Evolutionary conservation across 2,888 invertebrate species (phyloP).

Genomic region (Pterostichus madidus): DNA sequence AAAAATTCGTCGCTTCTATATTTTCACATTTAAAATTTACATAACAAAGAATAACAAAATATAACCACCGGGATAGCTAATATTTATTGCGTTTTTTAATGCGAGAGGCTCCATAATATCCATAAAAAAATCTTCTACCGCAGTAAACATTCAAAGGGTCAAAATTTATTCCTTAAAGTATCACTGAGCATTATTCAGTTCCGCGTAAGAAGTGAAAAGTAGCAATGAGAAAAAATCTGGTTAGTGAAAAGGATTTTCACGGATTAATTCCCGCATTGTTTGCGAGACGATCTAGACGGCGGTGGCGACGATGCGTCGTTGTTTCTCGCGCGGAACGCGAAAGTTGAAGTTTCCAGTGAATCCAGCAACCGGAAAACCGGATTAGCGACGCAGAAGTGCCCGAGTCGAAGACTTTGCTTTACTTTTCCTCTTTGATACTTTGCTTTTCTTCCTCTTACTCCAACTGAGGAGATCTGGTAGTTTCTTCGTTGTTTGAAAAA

Average conservation of each 20-base stretch:
- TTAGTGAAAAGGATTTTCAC: slow-evolving; percentile 66
- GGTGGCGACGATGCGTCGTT: slow-evolving; percentile 26
- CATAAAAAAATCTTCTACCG: slow-evolving; percentile 4
- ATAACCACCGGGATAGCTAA: slow-evolving; percentile 3
- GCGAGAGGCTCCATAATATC: slow-evolving; percentile 11
- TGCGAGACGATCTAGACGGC: slow-evolving; percentile 42
- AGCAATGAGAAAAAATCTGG: slow-evolving; percentile 57
- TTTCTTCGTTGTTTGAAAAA: slow-evolving; percentile 38
- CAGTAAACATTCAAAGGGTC: slow-evolving; percentile 44
- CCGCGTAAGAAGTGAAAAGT: slow-evolving; percentile 42
- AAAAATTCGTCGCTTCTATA: not conserved
- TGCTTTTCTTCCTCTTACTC: slow-evolving; percentile 19
- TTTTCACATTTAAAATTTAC: slow-evolving; percentile 17
- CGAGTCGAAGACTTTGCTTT: slow-evolving; percentile 63
- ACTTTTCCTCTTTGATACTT: slow-evolving; percentile 66
- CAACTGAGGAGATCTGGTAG: not conserved
- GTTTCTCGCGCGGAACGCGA: slow-evolving; percentile 21
- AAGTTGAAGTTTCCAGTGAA: slow-evolving; percentile 36
- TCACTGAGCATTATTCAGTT: slow-evolving; percentile 15
- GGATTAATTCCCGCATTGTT: slow-evolving; percentile 67
- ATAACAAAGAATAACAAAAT: slow-evolving; percentile 3
- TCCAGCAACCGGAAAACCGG: slow-evolving; percentile 69
- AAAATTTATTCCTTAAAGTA: slow-evolving; percentile 33
- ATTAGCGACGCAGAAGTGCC: slow-evolving; percentile 68
- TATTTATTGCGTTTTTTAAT: slow-evolving; percentile 16